These are phyloP conservation scores for Tragelaphus oryx DNA, from an alignment of 2,797 vertebrate species.

Conservation along the genomic window DNA sequence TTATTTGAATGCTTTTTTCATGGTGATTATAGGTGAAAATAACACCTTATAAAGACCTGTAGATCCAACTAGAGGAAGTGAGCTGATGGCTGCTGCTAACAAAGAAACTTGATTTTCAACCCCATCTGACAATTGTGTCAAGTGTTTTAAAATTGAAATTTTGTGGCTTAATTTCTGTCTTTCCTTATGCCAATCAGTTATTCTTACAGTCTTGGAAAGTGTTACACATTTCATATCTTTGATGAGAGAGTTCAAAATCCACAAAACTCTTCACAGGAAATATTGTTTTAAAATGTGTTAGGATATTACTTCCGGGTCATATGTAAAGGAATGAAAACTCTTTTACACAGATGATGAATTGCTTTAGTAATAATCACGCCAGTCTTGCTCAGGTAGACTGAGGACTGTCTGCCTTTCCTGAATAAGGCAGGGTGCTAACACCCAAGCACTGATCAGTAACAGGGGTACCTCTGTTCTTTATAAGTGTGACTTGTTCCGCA, in stretches of 20 bases:
- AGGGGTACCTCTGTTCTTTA: background rate
- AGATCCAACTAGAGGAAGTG: too few species aligned
- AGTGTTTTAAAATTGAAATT: background rate
- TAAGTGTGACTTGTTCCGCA: background rate
- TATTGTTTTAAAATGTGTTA: background rate
- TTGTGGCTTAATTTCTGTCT: background rate
- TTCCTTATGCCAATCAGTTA: background rate
- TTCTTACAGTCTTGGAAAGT: background rate
- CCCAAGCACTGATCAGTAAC: background rate
- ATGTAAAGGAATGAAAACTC: background rate
- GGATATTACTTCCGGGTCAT: background rate
- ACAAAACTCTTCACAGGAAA: background rate
- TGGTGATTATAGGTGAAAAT: background rate
- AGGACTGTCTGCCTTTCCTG: background rate
- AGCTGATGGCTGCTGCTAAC: background rate
- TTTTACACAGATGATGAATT: background rate
- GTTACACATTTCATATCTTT: background rate
- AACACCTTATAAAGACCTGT: fast-evolving
- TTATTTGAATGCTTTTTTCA: background rate
- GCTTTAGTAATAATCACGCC: background rate
- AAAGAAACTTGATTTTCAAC: background rate
- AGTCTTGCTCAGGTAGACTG: too few species aligned
- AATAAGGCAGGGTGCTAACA: background rate
- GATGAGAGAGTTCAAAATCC: background rate
- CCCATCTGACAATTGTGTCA: background rate